Conservation (phyloP, 1,140 invertebrate genomes). For the Acyrthosiphon pisum region DNA sequence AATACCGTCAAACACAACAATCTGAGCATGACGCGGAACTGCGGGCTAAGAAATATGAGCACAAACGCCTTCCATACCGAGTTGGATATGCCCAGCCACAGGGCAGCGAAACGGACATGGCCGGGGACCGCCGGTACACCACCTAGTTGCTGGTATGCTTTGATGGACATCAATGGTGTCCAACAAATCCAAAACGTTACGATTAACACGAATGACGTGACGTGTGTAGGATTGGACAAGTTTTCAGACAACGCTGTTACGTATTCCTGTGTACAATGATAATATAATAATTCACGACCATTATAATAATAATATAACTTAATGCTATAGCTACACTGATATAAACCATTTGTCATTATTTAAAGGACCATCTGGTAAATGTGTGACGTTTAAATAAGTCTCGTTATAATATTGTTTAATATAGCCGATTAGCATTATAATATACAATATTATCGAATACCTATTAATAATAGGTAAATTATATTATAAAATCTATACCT, state of each 20-base stretch:
- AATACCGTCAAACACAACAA: slow-evolving; percentile 89
- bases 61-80: slow-evolving; percentile 94
- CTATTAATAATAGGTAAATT: background rate
- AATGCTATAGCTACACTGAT: background rate
- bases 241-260: slow-evolving; percentile 89
- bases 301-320: background rate
- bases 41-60: slow-evolving; percentile 84
- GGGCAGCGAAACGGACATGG: slow-evolving; percentile 87
- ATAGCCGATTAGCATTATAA: background rate
- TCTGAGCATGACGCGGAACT: slow-evolving; percentile 85
- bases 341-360: background rate
- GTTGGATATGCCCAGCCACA: slow-evolving; percentile 93
- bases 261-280: slow-evolving; percentile 70
- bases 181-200: slow-evolving; percentile 90
- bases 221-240: slow-evolving; percentile 89
- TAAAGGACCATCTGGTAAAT: background rate
- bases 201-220: slow-evolving; percentile 92
- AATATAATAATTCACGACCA: background rate
- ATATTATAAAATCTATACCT: no score
- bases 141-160: slow-evolving; percentile 66
- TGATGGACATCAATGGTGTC: slow-evolving; percentile 86
- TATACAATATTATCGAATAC: no score
- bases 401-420: background rate
- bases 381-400: background rate
- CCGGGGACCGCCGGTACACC: slow-evolving; percentile 66